Conservation (phyloP, 2,888 invertebrate species). For the Ennomos fuscantarius region DNA sequence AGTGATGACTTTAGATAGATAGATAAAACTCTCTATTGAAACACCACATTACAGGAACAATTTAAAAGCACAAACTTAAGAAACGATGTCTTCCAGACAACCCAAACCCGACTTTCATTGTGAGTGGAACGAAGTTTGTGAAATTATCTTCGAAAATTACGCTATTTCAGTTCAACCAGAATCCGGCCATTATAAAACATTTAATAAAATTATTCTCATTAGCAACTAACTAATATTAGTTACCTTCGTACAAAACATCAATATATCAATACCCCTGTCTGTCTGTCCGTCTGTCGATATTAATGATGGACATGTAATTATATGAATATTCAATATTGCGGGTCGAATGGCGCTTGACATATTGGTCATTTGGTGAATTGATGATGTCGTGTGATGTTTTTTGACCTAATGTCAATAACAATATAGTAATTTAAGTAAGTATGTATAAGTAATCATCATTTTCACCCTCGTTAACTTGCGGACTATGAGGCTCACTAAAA, state of each 20-base stretch:
- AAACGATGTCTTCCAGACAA: no score
- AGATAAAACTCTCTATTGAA: no score
- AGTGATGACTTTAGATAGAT: no score
- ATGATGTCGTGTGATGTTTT: slow-evolving; percentile 3
- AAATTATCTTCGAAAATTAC: no score
- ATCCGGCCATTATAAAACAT: neutral
- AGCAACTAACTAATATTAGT: slow-evolving; percentile 9
- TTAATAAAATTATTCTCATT: slow-evolving; percentile 24
- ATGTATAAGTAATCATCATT: no score
- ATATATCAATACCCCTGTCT: slow-evolving; percentile 34
- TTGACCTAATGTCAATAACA: neutral
- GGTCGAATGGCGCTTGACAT: slow-evolving; percentile 35
- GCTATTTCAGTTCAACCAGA: no score
- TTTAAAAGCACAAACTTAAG: no score
- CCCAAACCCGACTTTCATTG: no score
- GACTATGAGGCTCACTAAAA: no score
- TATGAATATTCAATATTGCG: slow-evolving; percentile 40
- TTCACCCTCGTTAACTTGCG: no score
- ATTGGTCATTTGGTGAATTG: slow-evolving; percentile 19
- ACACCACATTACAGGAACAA: no score
- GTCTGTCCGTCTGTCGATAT: slow-evolving; percentile 40
- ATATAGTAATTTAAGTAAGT: no score
- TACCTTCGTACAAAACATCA: slow-evolving; percentile 21
- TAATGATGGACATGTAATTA: slow-evolving; percentile 39
- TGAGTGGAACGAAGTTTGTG: neutral